Evolutionary conservation across 35 echinoderm and acorn worm species (phyloP), one percentile per base, ranked within the genome.

Genomic region (Nesometra sesokonis): DNA sequence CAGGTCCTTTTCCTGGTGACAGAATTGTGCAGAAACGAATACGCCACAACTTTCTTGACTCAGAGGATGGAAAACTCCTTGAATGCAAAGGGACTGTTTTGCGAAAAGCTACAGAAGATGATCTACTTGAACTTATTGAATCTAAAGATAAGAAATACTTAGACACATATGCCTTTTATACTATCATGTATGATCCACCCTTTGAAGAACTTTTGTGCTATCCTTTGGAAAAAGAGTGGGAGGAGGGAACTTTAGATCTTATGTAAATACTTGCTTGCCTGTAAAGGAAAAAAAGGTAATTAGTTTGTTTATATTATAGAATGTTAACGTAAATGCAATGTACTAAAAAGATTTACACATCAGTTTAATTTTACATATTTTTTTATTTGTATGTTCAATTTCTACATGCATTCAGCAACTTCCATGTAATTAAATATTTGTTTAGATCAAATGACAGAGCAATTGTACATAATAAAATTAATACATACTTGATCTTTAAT

Each of bases 31-130:
- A 43, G 19, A 77, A 79, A 32, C 17, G 82, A 29, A 85, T 90
- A 13, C 47, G 77, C 27, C 88, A 85, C 35, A 35, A 7, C 13
- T 88, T 81, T 77, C 0, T 80, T 7, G 86, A 88, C 4, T 84
- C 87, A 11, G 87, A 89, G 37, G 81, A 40, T 84, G 80, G 87
- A 23, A 47, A 36, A 31, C 31, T 89, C 23, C 31, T 89, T 46
- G 80, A 89, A 8, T 89, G 81, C 37, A 89, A 89, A 29, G 87
- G 80, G 13, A 67, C 77, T 33, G 87, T 89, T 32, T 34, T 89
- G 38, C 36, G 80, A 47, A 89, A 36, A 83, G 87, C 87, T 35
- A 86, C 46, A 31, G 47, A 76, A 33, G 84, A 86, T 0, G 84
- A 76, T 35, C 57, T 86, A 17, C 43, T 67, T 21, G 57, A 86